Evolutionary conservation across 2,797 vertebrate species (phyloP), one percentile per base, ranked within the genome.

Genomic region (Spinibarbus caldwelli): DNA sequence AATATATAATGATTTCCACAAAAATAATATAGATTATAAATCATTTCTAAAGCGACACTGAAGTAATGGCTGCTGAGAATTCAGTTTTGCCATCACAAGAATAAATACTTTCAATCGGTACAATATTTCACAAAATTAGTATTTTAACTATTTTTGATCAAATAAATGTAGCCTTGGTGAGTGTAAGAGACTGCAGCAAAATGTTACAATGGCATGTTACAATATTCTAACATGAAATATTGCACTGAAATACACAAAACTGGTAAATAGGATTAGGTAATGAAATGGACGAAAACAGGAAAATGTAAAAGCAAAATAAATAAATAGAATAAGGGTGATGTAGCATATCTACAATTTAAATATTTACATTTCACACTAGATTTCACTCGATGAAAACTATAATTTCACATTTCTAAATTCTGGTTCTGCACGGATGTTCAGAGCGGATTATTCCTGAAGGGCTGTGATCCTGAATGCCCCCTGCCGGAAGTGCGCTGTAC

Each of bases 401-500:
- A 3, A 57, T 57, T n/a, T n/a, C 23, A 57, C 54, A 57, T 57
- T 73, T 49, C 4, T 6, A 21, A 49, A 45, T 45, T 2, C 41
- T 17, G 8, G 15, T 21, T 31, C 5, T 21, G 17, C 26, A 5
- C 26, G 19, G 12, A 34, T 26, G n/a, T 11, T 26, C 19, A 26
- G 17, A 34, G 64, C 26, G 19, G 14, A 29, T n/a, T 21, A 9
- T 81, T 15, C 31, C 70, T 54, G 2, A 19, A 10, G 1, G 43
- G 7, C 23, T 59, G 7, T 17, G 52, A 57, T 78, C 54, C 47
- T 41, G 62, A 43, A 57, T 72, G 82, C 82, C 86, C 82, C 82
- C 88, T 86, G 36, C 17, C 36, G 87, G 84, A 10, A 1, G 23
- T 1, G 4, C 5, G 5, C 31, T 49, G 12, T 31, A 19, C 4